phyloP scores from a whole-genome alignment of 2,797 vertebrate species.

The Xiphophorus birchmanni region DNA sequence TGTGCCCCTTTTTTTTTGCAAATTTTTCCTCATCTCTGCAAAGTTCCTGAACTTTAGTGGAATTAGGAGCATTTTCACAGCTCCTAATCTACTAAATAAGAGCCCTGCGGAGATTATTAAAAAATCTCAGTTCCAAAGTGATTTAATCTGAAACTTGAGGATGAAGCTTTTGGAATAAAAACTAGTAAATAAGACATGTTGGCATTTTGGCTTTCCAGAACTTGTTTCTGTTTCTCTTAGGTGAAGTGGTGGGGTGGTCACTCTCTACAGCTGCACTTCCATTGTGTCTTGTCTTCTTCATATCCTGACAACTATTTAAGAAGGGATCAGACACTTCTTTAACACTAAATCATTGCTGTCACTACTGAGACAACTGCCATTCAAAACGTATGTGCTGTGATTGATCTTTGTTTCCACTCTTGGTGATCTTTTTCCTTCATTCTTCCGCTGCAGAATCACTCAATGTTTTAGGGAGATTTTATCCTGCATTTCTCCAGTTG shows the following conservation, averaged over 20 bases:
- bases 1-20: not conserved
- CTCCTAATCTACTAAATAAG: not conserved
- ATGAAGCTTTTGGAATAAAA: not conserved
- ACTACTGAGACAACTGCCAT: not conserved
- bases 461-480: not conserved
- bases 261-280: not conserved
- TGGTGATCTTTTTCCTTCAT: not conserved
- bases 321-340: not conserved
- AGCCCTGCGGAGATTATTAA: not conserved
- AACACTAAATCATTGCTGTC: not conserved
- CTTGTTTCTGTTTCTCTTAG: not conserved
- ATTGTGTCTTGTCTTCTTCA: not conserved
- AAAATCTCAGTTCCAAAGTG: not conserved
- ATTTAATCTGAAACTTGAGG: not conserved
- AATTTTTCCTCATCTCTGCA: not conserved
- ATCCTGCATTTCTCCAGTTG: not conserved
- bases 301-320: not conserved
- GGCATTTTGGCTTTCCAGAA: too few species aligned
- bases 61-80: not conserved
- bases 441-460: not conserved
- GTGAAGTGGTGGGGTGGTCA: not conserved
- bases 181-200: too few species aligned
- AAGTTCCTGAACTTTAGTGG: not conserved
- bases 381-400: not conserved
- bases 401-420: not conserved